Conservation (phyloP, 2,113 vertebrate species). For the Globicephala melas region DNA sequence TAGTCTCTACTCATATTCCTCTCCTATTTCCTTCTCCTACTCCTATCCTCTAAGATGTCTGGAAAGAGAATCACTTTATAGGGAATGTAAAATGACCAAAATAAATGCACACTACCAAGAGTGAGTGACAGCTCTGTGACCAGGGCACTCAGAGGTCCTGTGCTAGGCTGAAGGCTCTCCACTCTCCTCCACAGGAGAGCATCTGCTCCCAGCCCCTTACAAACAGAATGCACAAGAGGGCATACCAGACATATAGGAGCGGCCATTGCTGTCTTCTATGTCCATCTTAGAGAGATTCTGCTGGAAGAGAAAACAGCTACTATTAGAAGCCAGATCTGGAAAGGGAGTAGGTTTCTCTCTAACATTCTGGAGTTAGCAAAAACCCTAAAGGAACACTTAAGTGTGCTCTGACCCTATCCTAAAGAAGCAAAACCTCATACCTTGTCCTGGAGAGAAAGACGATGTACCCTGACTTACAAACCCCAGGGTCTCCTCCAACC, state of each 20-base stretch:
- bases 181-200: background rate
- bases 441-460: background rate
- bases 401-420: background rate
- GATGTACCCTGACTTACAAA: background rate
- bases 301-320: conserved; percentile 80
- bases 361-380: conserved; percentile 3
- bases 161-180: background rate
- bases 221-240: conserved; percentile 25
- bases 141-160: background rate
- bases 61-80: background rate
- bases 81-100: background rate
- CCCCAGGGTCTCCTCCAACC: background rate
- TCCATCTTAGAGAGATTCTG: conserved; percentile 91
- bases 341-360: background rate
- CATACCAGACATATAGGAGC: conserved; percentile 91
- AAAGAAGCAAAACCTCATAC: conserved; percentile 31
- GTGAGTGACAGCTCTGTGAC: background rate
- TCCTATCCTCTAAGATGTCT: background rate
- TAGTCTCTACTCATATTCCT: background rate
- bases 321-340: conserved; percentile 56
- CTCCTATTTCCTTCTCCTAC: background rate
- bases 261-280: conserved; percentile 94
- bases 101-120: background rate
- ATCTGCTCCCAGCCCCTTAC: conserved; percentile 9
- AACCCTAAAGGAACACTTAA: background rate